Conservation (phyloP, 2,797 vertebrate genomes). For the Glyptemys insculpta region DNA sequence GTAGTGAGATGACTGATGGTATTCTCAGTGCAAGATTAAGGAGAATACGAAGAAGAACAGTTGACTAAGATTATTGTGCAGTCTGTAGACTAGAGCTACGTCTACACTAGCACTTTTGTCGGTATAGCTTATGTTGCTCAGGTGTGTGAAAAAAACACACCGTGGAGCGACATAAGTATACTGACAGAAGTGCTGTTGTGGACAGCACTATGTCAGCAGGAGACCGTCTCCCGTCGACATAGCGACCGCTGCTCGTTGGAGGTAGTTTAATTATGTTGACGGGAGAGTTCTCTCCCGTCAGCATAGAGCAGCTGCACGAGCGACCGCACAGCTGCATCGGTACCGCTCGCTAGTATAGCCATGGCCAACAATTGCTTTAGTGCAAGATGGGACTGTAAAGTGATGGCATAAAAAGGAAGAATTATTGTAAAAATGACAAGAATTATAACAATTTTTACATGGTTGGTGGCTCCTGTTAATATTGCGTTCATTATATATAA, state of each 20-base stretch:
- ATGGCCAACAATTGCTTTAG: not conserved
- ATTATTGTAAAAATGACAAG: not conserved
- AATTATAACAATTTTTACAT: not conserved
- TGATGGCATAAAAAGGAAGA: not conserved
- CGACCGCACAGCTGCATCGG: too few species aligned
- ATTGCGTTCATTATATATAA: not conserved
- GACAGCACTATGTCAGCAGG: too few species aligned
- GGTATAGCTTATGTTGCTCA: too few species aligned
- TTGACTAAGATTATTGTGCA: not conserved
- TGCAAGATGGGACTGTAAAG: not conserved
- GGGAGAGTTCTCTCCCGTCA: too few species aligned
- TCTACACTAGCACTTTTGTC: too few species aligned
- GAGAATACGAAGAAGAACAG: not conserved
- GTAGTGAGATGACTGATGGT: not conserved
- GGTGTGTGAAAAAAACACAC: too few species aligned
- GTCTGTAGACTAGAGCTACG: not conserved
- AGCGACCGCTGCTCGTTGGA: rapidly evolving
- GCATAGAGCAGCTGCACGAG: too few species aligned
- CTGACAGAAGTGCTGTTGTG: too few species aligned
- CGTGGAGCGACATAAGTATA: too few species aligned
- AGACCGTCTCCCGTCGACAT: too few species aligned
- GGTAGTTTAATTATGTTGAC: too few species aligned
- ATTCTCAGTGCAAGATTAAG: not conserved
- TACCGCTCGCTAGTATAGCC: too few species aligned
- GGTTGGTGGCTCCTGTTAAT: not conserved